phyloP scores from a whole-genome alignment of 2,888 invertebrate species.

The Pyrgus malvae region DNA sequence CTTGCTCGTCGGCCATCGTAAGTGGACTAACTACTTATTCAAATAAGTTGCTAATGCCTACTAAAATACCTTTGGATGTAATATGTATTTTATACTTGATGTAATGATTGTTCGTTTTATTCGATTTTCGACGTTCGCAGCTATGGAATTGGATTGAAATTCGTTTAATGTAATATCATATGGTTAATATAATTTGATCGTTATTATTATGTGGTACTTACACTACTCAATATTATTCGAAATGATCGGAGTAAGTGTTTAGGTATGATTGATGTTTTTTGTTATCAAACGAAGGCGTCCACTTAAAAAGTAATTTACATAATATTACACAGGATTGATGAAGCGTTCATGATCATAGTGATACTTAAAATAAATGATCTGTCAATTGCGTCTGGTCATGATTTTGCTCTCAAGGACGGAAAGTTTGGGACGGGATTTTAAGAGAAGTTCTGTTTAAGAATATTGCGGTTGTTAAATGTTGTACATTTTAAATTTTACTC shows the following conservation, averaged over 20 bases:
- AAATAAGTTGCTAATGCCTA: slow-evolving; percentile 23
- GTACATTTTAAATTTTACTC: no score
- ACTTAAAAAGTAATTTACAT: background rate
- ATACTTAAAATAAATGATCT: no score
- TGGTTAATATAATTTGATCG: background rate
- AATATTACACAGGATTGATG: no score
- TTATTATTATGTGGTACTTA: background rate
- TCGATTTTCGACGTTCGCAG: background rate
- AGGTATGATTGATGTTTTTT: background rate
- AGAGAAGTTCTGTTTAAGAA: no score
- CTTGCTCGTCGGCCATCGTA: slow-evolving; percentile 33
- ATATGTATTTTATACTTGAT: slow-evolving; percentile 6
- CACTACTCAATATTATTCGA: background rate
- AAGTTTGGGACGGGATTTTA: no score
- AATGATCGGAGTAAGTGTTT: background rate
- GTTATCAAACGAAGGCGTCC: background rate
- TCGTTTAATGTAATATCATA: no score
- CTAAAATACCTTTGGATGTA: slow-evolving; percentile 18
- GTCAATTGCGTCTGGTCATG: no score
- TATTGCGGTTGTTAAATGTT: no score
- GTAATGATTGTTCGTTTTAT: background rate
- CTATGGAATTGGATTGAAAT: background rate
- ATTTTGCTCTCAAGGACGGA: no score
- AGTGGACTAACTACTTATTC: slow-evolving; percentile 29
- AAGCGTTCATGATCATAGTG: no score